Conservation (phyloP, 2,113 vertebrate species). For the Micronycteris hirsuta region DNA sequence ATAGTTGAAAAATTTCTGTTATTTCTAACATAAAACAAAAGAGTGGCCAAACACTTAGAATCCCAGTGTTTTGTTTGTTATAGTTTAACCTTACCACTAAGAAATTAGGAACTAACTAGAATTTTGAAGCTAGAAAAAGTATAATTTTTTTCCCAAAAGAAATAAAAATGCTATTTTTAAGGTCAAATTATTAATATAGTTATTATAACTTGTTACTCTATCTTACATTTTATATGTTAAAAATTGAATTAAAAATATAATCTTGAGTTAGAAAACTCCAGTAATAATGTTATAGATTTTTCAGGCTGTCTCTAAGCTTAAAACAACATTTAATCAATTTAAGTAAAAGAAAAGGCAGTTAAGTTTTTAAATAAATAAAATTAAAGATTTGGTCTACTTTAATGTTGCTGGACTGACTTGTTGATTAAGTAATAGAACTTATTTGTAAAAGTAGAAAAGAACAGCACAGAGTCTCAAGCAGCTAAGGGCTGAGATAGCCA, state of each 20-base stretch:
- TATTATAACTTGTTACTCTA: background rate
- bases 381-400: background rate
- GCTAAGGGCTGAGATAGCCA: background rate
- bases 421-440: background rate
- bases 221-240: background rate
- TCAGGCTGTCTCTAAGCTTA: background rate
- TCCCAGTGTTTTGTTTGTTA: background rate
- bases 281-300: background rate
- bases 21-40: constrained; percentile 1
- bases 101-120: background rate
- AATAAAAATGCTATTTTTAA: background rate
- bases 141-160: background rate
- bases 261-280: background rate
- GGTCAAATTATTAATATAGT: background rate
- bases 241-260: background rate
- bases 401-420: background rate
- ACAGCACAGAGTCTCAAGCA: background rate
- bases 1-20: background rate
- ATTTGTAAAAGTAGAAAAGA: background rate
- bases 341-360: background rate
- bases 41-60: background rate
- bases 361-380: background rate
- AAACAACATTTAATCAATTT: background rate
- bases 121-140: background rate
- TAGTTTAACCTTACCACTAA: background rate